Evolutionary conservation across 2,888 invertebrate genomes (phyloP).

Genomic region (Tetramorium bicarinatum): DNA sequence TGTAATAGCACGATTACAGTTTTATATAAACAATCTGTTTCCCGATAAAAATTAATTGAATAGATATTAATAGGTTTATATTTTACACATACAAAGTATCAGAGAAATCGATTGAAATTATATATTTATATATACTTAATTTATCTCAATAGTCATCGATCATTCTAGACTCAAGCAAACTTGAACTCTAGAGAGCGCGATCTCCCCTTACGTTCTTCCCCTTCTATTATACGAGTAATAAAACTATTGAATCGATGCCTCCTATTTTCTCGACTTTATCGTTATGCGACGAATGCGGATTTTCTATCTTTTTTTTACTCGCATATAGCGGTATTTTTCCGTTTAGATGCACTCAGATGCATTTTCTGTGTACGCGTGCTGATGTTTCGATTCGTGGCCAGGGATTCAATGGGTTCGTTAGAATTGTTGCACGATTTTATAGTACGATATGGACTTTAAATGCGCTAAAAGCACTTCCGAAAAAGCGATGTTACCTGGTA

Average conservation of each 20-base stretch:
- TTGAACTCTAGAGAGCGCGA: background rate
- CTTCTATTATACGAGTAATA: background rate
- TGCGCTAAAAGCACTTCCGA: constrained; percentile 39
- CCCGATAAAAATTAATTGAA: background rate
- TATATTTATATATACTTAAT: background rate
- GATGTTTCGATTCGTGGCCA: constrained; percentile 17
- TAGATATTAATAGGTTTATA: background rate
- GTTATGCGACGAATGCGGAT: background rate
- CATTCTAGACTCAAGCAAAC: background rate
- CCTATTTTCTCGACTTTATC: background rate
- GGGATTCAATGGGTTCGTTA: constrained; percentile 35
- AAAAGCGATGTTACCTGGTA: constrained; percentile 21
- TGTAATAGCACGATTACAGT: background rate
- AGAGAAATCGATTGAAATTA: background rate
- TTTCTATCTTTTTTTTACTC: constrained; percentile 7
- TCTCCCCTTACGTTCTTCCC: background rate
- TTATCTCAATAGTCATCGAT: background rate
- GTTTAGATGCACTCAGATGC: constrained; percentile 25
- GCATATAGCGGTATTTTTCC: constrained; percentile 14
- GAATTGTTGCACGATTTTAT: constrained; percentile 33
- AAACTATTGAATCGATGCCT: background rate
- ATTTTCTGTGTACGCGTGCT: constrained; percentile 19
- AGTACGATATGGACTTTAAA: constrained; percentile 37
- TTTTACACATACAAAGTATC: background rate
- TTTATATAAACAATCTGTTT: background rate